A percentile compares a stretch with the other conserved stretches of the same genome.
Conservation (phyloP, 2,113 vertebrate species). For the Orthochromis indermauri region DNA sequence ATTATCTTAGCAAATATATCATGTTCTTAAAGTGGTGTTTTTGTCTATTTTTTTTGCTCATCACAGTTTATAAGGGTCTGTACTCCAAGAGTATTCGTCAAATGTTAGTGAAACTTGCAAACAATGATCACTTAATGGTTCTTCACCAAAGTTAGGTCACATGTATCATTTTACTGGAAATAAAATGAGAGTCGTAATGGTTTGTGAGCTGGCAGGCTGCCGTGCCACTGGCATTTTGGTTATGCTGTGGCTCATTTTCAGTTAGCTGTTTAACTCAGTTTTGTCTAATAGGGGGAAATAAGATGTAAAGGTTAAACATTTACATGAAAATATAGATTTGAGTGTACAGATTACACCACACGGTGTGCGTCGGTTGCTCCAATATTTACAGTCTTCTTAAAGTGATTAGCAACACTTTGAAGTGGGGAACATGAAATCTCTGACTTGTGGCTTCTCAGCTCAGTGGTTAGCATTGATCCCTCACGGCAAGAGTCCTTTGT, state of each 20-base stretch:
- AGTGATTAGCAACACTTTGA: not conserved
- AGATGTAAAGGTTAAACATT: not conserved
- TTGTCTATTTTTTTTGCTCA: not conserved
- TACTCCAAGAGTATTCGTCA: not conserved
- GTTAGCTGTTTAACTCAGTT: not conserved
- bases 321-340: not conserved
- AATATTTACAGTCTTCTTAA: not conserved
- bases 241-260: not conserved
- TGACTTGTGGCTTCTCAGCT: not conserved
- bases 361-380: rapidly evolving
- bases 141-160: not conserved
- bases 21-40: not conserved
- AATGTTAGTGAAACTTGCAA: not conserved
- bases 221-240: not conserved
- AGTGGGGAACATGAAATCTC: not conserved
- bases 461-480: not conserved
- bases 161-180: not conserved
- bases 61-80: not conserved
- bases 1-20: not conserved
- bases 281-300: not conserved
- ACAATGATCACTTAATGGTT: not conserved
- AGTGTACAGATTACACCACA: not conserved
- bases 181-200: not conserved
- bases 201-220: not conserved
- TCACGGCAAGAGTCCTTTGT: not conserved